Evolutionary conservation across 1,140 invertebrate genomes (phyloP).

Genomic region (Drosophila tsacasi): DNA sequence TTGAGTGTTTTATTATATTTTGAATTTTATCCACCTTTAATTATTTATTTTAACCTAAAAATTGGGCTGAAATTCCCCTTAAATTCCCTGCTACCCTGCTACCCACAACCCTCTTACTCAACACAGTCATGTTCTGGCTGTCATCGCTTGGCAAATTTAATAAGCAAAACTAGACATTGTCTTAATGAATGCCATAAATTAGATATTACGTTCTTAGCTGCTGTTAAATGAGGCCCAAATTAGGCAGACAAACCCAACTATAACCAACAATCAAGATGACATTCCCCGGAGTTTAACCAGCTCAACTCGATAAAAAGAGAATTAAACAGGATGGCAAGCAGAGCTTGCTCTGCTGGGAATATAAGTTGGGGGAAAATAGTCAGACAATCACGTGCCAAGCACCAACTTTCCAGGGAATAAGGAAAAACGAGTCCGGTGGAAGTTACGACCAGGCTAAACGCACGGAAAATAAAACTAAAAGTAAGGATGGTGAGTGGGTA

Average conservation of each 20-base stretch:
- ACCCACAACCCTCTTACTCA: neutral
- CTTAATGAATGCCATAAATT: constrained; percentile 46
- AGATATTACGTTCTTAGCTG: constrained; percentile 9
- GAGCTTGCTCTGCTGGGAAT: neutral
- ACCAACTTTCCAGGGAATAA: constrained; percentile 43
- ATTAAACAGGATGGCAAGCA: constrained; percentile 4
- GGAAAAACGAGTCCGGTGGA: constrained; percentile 15
- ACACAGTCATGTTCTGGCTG: constrained; percentile 22
- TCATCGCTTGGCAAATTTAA: constrained; percentile 30
- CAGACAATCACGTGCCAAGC: constrained; percentile 53
- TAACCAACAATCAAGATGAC: constrained; percentile 39
- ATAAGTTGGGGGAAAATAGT: constrained; percentile 2
- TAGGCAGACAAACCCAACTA: constrained; percentile 8
- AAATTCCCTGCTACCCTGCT: neutral
- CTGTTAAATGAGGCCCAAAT: constrained; percentile 6
- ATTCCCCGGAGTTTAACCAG: constrained; percentile 21
- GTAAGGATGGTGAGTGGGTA: neutral
- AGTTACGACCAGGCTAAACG: constrained; percentile 52
- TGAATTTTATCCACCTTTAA: neutral
- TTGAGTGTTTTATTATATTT: neutral
- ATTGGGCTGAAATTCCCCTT: neutral
- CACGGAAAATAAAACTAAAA: constrained; percentile 22
- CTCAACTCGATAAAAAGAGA: constrained; percentile 28
- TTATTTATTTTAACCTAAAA: neutral
- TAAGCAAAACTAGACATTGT: constrained; percentile 44